These are phyloP conservation scores for Apodemus agrarius DNA, from an alignment of 2,797 vertebrate genomes.

Conservation along the genomic window DNA sequence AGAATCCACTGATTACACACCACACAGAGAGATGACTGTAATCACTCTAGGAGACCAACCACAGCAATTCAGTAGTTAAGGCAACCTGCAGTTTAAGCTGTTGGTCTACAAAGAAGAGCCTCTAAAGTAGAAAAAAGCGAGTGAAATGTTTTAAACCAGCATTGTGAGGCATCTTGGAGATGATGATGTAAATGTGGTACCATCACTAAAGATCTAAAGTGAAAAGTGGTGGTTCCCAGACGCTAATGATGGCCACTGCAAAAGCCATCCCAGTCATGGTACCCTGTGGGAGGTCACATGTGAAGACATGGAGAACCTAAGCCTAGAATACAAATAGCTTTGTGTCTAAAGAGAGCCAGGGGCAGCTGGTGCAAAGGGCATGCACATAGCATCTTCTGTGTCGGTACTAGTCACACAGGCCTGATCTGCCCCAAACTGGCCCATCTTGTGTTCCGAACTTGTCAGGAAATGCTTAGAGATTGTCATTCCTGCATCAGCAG, in stretches of 20 bases:
- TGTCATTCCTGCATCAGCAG: conserved; percentile 73
- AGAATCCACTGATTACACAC: conserved; percentile 19
- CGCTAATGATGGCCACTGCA: not conserved
- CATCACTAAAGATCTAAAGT: not conserved
- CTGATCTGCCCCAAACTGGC: conserved; percentile 59
- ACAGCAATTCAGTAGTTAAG: not conserved
- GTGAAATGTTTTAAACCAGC: conserved; percentile 17
- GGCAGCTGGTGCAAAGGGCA: not conserved
- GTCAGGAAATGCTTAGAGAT: conserved; percentile 74
- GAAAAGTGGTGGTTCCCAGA: not conserved
- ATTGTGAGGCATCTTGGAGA: not conserved
- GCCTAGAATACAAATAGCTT: conserved; percentile 55
- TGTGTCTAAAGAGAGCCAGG: conserved; percentile 38
- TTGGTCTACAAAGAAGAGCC: not conserved
- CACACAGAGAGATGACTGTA: not conserved
- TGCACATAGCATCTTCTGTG: not conserved
- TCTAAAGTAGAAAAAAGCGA: not conserved
- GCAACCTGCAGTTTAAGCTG: not conserved
- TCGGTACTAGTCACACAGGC: conserved; percentile 19
- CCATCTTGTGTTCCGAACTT: conserved; percentile 68
- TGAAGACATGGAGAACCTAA: conserved; percentile 64
- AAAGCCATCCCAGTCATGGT: not conserved
- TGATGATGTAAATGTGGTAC: not conserved
- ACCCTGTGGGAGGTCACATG: conserved; percentile 13
- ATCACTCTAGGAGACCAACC: not conserved